Percentiles rank a stretch among this genome's conserved stretches.
Conservation (phyloP, 1,140 invertebrate species). For the Drosophila obscura region DNA sequence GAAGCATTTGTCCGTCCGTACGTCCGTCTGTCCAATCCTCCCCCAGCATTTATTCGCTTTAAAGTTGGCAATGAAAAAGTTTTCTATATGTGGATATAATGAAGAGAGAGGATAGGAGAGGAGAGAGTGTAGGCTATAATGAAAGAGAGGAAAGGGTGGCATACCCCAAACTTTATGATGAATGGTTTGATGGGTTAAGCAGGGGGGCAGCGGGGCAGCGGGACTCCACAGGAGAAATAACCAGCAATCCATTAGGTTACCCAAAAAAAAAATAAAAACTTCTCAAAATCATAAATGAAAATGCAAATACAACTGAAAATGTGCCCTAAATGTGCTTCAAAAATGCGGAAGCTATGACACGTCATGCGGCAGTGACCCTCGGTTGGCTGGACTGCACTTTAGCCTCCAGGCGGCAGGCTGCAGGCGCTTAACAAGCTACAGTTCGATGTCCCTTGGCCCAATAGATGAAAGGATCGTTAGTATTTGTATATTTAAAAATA, state of each 20-base stretch:
- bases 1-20: constrained; percentile 27
- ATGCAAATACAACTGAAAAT: background rate
- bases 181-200: too few species aligned
- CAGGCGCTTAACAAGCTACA: too few species aligned
- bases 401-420: too few species aligned
- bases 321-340: background rate
- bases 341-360: too few species aligned
- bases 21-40: background rate
- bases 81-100: constrained; percentile 49
- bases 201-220: too few species aligned
- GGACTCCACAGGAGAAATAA: background rate
- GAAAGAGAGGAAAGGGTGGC: background rate
- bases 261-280: constrained; percentile 20
- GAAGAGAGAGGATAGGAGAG: constrained; percentile 22
- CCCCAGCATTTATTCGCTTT: constrained; percentile 27
- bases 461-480: too few species aligned
- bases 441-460: too few species aligned
- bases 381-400: too few species aligned
- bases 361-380: too few species aligned
- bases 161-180: too few species aligned
- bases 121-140: constrained; percentile 45
- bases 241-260: constrained; percentile 41
- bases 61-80: constrained; percentile 70
- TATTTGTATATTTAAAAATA: too few species aligned
- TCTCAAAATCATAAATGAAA: constrained; percentile 28